phyloP scores from a whole-genome alignment of 1,140 invertebrate species.

The Pogonognathellus flavescens region DNA sequence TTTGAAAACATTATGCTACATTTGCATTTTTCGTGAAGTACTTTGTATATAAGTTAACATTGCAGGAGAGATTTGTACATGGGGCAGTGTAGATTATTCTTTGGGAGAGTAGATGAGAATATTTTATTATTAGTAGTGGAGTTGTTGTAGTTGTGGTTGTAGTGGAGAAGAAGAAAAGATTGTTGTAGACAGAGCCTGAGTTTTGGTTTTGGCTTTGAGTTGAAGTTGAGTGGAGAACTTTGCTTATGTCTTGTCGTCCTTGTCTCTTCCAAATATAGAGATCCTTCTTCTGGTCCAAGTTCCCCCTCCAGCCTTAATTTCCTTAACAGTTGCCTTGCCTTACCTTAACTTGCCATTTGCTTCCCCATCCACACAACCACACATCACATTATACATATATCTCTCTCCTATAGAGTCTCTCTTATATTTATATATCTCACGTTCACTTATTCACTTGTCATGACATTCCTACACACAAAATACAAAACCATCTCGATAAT shows the following conservation, averaged over 20 bases:
- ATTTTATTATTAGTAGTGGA: too few species aligned
- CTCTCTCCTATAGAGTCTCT: too few species aligned
- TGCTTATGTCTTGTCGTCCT: constrained; percentile 33
- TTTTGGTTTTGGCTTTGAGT: constrained; percentile 19
- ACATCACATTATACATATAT: neutral
- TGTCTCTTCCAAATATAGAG: constrained; percentile 39
- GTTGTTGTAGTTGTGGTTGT: too few species aligned
- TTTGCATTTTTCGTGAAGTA: too few species aligned
- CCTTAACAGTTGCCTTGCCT: constrained; percentile 38
- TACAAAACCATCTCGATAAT: too few species aligned
- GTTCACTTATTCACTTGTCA: constrained; percentile 17
- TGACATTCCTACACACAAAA: constrained; percentile 26
- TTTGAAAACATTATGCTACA: too few species aligned
- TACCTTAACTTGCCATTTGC: neutral
- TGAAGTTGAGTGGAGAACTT: constrained; percentile 1
- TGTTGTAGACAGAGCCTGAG: neutral
- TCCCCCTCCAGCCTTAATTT: constrained; percentile 46
- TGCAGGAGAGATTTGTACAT: too few species aligned
- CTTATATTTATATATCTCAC: neutral
- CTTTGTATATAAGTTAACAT: too few species aligned
- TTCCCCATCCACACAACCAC: neutral
- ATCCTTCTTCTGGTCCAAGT: constrained; percentile 38
- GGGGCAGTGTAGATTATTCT: too few species aligned
- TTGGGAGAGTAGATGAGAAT: too few species aligned
- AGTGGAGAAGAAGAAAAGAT: neutral